A percentile compares a stretch with the other conserved stretches of the same genome.
Conservation (phyloP, 2,113 vertebrate genomes). For the Pluvianellus socialis region DNA sequence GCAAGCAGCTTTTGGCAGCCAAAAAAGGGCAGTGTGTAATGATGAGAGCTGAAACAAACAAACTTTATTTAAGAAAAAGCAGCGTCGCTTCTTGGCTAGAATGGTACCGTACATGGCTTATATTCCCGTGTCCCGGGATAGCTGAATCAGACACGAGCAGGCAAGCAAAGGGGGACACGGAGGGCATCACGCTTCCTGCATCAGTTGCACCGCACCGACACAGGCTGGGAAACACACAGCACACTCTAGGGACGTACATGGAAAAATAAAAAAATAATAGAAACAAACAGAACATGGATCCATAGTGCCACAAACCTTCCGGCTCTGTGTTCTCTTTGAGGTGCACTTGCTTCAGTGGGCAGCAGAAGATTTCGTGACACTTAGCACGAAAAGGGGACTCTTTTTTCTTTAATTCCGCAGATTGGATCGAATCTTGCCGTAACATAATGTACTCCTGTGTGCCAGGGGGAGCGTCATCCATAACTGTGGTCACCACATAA, state of each 20-base stretch:
- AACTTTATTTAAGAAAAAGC: slow-evolving; percentile 67
- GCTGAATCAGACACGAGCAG: slow-evolving; percentile 66
- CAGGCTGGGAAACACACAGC: slow-evolving; percentile 74
- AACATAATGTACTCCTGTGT: slow-evolving; percentile 99
- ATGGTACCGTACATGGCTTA: not conserved
- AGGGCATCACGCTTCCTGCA: slow-evolving; percentile 41
- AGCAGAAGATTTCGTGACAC: slow-evolving; percentile 99
- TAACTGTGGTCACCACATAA: slow-evolving; percentile 97
- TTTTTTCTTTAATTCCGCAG: slow-evolving; percentile 99
- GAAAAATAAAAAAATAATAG: slow-evolving; percentile 50
- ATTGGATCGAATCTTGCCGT: slow-evolving; percentile 99
- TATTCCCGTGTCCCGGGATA: slow-evolving; percentile 17
- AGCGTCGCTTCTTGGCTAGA: not conserved
- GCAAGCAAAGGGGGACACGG: slow-evolving; percentile 65
- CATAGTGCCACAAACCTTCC: slow-evolving; percentile 94
- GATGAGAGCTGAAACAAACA: slow-evolving; percentile 66
- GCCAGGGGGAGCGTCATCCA: slow-evolving; percentile 98
- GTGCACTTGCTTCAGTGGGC: slow-evolving; percentile 98
- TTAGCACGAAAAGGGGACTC: slow-evolving; percentile 99
- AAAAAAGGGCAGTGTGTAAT: slow-evolving; percentile 63
- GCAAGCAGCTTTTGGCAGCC: slow-evolving; percentile 79
- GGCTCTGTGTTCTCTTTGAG: slow-evolving; percentile 97
- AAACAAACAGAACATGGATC: slow-evolving; percentile 81
- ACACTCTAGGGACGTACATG: slow-evolving; percentile 74
- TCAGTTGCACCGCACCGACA: not conserved